Base-by-base conservation (phyloP, 2,888 invertebrate genomes). In the Mesorhabditis sp. region DNA sequence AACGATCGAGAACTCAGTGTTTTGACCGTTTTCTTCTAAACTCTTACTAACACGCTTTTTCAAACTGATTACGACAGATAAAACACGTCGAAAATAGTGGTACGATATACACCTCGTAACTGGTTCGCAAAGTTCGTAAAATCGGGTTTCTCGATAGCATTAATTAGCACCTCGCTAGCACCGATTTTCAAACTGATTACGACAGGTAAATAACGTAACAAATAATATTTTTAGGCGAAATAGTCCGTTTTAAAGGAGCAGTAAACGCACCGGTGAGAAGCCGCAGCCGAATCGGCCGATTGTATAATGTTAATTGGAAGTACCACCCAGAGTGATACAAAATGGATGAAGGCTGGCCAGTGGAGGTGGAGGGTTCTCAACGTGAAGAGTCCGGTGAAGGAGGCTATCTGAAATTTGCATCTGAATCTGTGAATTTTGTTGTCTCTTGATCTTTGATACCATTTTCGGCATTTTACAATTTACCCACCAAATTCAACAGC, bases 261-360 rank as follows among this genome's bases (percentile, higher is more conserved):
- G 2, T n/a, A 2, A 15, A 15, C 63, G 2, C 7, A 65, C 43
- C 65, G 1, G 13, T 13, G 5, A 42, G 65, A 28, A 43, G 65
- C 65, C 5, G 44, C 42, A 10, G 65, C 42, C 5, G 10, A 43
- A 68, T 72, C 72, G 43, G 65, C 41, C 41, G 69, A 45, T 10
- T 72, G 67, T 45, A 70, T 65, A 15, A 72, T 61, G 63, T 72
- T 74, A 66, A 72, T 65, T n/a, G 72, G 67, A 13, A 70, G 43
- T 10, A 67, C 64, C 13, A 68, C 50, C 15, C 62, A 43, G 58
- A 69, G 65, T 6, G 68, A 66, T 43, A 74, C 41, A 45, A 68
- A 66, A 65, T 74, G 72, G 63, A 74, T 44, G 67, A 74, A 72
- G 2, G 72, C 70, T n/a, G 72, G 72, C 72, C 72, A 74, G 45